phyloP scores from a whole-genome alignment of 1,140 invertebrate species.

The Pachyrhynchus sulphureomaculatus region DNA sequence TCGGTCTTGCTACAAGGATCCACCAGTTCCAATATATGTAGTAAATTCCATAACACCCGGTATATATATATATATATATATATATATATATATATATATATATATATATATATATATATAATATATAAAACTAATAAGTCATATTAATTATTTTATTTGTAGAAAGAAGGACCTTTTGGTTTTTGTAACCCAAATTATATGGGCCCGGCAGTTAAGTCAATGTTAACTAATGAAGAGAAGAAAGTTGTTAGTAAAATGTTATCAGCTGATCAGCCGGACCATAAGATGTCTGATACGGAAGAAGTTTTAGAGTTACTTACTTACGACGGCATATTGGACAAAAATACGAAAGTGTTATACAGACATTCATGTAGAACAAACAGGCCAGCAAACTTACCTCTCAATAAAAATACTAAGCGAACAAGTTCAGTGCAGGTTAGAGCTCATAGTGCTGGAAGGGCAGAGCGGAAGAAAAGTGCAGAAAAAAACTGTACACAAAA shows the following conservation, averaged over 20 bases:
- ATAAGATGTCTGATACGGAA: constrained; percentile 47
- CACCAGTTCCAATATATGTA: too few relatives aligned
- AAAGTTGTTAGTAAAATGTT: constrained; percentile 43
- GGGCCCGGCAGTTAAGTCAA: constrained; percentile 58
- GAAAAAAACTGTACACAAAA: background rate
- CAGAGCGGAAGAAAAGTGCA: constrained; percentile 37
- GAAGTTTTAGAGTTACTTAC: constrained; percentile 46
- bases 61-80: too few relatives aligned
- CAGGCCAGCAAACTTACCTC: constrained; percentile 50
- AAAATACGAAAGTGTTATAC: constrained; percentile 45
- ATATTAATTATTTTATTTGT: background rate
- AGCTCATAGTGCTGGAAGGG: constrained; percentile 49
- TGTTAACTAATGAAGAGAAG: constrained; percentile 44
- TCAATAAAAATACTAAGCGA: constrained; percentile 40
- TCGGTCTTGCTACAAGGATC: too few relatives aligned
- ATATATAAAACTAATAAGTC: too few relatives aligned
- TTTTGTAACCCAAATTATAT: constrained; percentile 77
- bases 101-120: too few relatives aligned
- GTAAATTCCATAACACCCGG: too few relatives aligned
- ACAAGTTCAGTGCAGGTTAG: constrained; percentile 37
- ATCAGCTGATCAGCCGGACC: background rate
- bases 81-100: too few relatives aligned
- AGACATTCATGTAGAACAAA: constrained; percentile 36
- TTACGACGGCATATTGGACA: constrained; percentile 40
- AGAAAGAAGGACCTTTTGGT: constrained; percentile 58